Percentiles rank a stretch among this genome's conserved stretches.
Evolutionary conservation across 2,888 invertebrate genomes (phyloP).

Genomic region (Griposia aprilina): DNA sequence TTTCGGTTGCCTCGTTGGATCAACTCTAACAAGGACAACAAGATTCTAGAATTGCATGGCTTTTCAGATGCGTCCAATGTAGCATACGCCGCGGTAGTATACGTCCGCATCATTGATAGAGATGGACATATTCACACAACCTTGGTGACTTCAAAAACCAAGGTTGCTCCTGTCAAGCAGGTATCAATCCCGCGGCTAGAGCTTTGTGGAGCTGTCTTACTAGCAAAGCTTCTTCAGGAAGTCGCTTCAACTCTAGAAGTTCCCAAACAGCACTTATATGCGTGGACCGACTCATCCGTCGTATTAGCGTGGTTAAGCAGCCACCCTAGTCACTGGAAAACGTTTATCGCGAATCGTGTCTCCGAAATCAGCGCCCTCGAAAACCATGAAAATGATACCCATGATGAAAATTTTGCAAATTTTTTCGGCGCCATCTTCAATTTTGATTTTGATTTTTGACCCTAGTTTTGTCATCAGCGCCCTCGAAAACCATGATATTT

Average conservation of each 20-base stretch:
- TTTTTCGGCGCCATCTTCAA: too few species aligned
- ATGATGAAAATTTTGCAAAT: too few species aligned
- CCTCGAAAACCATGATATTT: too few species aligned
- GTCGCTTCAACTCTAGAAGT: constrained; percentile 20
- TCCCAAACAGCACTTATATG: constrained; percentile 16
- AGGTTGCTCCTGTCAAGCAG: too few species aligned
- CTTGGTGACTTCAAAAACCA: background rate
- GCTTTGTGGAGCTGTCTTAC: background rate
- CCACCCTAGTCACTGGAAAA: constrained; percentile 50
- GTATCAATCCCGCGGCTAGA: background rate
- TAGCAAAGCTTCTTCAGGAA: constrained; percentile 33
- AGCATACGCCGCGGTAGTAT: constrained; percentile 11
- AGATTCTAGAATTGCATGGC: constrained; percentile 11
- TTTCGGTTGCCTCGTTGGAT: constrained; percentile 7
- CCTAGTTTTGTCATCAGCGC: too few species aligned
- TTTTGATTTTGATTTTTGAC: too few species aligned
- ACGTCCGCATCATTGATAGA: background rate
- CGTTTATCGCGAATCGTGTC: constrained; percentile 48
- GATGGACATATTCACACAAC: background rate
- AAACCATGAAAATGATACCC: too few species aligned
- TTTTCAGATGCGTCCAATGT: constrained; percentile 28
- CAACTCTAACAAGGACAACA: constrained; percentile 8
- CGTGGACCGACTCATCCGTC: constrained; percentile 50
- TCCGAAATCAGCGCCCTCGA: too few species aligned
- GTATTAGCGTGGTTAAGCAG: constrained; percentile 53